Percentiles rank a stretch among this genome's conserved stretches.
These are phyloP conservation scores for Thereva unica DNA, from an alignment of 2,888 invertebrate genomes.

Conservation along the genomic window DNA sequence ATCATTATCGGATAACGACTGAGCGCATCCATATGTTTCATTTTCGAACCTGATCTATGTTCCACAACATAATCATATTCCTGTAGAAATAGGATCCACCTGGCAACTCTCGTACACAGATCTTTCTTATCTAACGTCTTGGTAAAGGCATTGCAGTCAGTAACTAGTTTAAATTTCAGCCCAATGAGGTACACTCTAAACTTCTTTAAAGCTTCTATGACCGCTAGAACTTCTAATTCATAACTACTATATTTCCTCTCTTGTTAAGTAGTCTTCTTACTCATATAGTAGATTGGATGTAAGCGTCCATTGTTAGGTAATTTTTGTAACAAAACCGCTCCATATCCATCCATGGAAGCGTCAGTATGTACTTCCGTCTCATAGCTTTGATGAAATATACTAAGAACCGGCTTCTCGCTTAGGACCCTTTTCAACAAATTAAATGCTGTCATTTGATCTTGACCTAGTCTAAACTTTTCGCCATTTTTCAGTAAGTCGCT, in stretches of 20 bases:
- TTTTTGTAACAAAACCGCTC: neutral
- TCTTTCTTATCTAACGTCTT: neutral
- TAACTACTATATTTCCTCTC: neutral
- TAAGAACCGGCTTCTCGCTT: neutral
- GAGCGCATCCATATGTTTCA: too few species aligned
- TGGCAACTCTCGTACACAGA: neutral
- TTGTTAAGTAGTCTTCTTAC: neutral
- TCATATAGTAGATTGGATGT: neutral
- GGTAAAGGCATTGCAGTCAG: neutral
- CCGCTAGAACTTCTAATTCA: too few species aligned
- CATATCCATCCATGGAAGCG: neutral
- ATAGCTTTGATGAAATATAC: neutral
- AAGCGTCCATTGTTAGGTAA: neutral
- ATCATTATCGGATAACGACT: too few species aligned
- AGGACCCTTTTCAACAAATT: neutral
- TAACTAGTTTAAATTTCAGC: slow-evolving; percentile 1
- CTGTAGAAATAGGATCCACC: neutral
- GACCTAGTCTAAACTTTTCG: neutral
- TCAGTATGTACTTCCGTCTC: neutral
- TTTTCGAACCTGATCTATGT: too few species aligned
- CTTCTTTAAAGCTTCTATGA: too few species aligned
- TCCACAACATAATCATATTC: neutral
- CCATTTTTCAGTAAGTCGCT: neutral
- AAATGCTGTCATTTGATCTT: neutral
- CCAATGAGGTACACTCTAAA: too few species aligned